Base-by-base conservation (phyloP, 2,888 invertebrate species). In the Augiades crinisus region DNA sequence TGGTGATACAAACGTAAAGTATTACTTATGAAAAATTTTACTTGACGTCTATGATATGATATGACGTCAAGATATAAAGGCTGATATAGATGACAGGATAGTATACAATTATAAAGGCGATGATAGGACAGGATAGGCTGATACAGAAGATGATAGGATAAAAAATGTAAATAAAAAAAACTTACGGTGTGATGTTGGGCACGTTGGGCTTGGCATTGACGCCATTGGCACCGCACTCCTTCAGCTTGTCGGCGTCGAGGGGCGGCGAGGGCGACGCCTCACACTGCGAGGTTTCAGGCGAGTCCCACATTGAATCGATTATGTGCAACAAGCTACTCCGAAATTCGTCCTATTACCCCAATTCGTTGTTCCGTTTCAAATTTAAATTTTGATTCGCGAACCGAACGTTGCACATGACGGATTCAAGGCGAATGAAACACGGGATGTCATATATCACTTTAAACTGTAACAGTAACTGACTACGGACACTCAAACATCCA, bases 181-280 rank as follows among this genome's bases (percentile, higher is more conserved):
- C 92, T 91, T 79, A 94, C 94, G 93, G 93, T 60, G 92, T 93
- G 61, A 92, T 90, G 62, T 88, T 90, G 55, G 89, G 80, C 63
- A 89, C 69, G 67, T 84, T 82, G 63, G 91, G 90, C 62, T 91
- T 91, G 43, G 88, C 79, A 64, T 90, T 91, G 74, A 75, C 72
- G 65, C 91, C 71, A 75, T 81, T 83, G 69, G 76, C 64, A 65
- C 71, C 75, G 61, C 65, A 70, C 10, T 88, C 85, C 61, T 80
- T 80, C 63, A 58, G 34, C 36, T 49, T 55, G 67, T 79, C 63
- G 63, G 73, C 58, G 68, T 77, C 72, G 68, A 69, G 71, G 53
- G 79, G 74, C 61, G 78, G 81, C 63, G 82, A 75, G 58, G 71
- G 67, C 59, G 74, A 79, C 56, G 75, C 82, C 77, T 89, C 88